Evolutionary conservation across 2,797 vertebrate genomes (phyloP).

Genomic region (Notoglanidium macrostoma): DNA sequence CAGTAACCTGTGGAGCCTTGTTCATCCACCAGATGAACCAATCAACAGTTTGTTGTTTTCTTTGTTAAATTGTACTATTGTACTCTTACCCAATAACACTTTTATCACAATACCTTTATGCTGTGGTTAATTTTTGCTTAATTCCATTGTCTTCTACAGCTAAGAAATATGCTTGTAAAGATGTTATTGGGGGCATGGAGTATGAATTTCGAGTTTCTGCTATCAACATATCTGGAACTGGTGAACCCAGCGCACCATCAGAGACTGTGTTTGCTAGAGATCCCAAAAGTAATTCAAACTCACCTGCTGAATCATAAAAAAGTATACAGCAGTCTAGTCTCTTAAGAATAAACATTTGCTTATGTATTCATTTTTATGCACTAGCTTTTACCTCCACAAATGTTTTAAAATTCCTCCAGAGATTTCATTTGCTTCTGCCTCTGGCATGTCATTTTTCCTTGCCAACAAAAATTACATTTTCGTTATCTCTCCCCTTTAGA

Average conservation of each 20-base stretch:
- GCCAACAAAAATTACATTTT: neutral
- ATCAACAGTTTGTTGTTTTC: constrained; percentile 69
- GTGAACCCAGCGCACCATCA: constrained; percentile 82
- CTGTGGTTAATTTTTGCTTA: neutral
- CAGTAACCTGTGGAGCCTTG: constrained; percentile 80
- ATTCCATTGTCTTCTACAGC: constrained; percentile 55
- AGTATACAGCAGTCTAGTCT: neutral
- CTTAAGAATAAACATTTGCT: neutral
- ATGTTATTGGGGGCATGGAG: constrained; percentile 80
- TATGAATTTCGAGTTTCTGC: constrained; percentile 90
- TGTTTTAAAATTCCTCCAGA: neutral
- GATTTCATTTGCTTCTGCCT: neutral
- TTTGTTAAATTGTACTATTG: constrained; percentile 16
- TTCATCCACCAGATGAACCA: constrained; percentile 70
- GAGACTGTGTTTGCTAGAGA: constrained; percentile 82
- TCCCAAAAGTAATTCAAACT: constrained; percentile 75
- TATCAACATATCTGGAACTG: constrained; percentile 82
- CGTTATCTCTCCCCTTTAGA: constrained; percentile 69
- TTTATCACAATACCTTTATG: neutral
- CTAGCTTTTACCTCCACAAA: neutral
- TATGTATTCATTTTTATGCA: neutral
- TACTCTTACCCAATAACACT: neutral
- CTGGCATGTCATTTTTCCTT: neutral
- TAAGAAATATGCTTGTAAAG: constrained; percentile 73
- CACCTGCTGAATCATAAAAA: constrained; percentile 23